These are phyloP conservation scores for Epinephelus moara DNA, from an alignment of 2,113 vertebrate species.

Conservation along the genomic window DNA sequence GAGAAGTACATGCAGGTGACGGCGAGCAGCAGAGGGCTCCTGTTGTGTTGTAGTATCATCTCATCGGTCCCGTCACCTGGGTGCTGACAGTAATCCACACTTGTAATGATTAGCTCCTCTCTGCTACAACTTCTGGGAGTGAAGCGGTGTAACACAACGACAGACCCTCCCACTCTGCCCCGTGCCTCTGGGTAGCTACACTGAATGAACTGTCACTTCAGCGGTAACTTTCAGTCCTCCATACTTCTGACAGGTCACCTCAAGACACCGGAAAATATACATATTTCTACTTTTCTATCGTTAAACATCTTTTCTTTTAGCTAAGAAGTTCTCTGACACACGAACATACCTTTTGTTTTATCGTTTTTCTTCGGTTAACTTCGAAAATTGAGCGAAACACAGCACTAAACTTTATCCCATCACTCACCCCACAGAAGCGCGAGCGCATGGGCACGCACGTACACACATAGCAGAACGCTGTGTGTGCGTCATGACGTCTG, in stretches of 20 bases:
- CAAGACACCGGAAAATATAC: not conserved
- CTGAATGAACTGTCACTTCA: constrained; percentile 3
- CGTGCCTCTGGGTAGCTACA: not conserved
- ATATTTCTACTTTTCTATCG: not conserved
- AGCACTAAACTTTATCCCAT: not conserved
- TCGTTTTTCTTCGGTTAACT: not conserved
- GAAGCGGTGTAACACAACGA: not conserved
- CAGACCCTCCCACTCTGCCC: constrained; percentile 65
- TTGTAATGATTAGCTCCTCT: constrained; percentile 18
- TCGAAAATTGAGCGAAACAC: not conserved
- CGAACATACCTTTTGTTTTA: not conserved
- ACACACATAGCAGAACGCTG: not conserved
- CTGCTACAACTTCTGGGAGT: constrained; percentile 24
- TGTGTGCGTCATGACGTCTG: constrained; percentile 30
- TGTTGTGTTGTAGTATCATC: constrained; percentile 69
- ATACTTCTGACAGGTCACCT: not conserved
- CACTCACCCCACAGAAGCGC: not conserved
- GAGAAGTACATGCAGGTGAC: constrained; percentile 83
- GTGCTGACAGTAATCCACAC: constrained; percentile 39
- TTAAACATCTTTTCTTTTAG: not conserved
- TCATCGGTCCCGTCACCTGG: constrained; percentile 62
- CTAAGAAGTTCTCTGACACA: not conserved
- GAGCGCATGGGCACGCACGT: not conserved
- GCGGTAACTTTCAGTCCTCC: not conserved
- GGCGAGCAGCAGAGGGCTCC: constrained; percentile 70